Base-by-base conservation (phyloP, 2,797 vertebrate genomes). In the Urocyon cinereoargenteus region DNA sequence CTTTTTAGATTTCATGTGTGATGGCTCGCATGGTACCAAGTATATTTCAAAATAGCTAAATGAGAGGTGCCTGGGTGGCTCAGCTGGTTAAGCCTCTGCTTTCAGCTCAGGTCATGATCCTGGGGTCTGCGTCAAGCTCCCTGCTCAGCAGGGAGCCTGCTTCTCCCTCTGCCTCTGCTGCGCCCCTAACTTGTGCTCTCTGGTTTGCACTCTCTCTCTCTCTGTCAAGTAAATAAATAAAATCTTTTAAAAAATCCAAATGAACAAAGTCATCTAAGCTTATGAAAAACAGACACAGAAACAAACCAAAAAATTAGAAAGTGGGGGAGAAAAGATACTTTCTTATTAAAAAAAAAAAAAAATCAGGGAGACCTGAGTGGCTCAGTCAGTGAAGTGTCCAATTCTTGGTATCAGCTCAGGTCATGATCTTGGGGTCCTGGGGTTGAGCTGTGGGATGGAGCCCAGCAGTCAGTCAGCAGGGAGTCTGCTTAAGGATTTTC, bases 241-340 rank as follows among this genome's bases (percentile, higher is more conserved):
- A 45, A 45, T 45, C 40, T 45, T 45, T 1, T 0, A 45, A 45
- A 45, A 45, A 45, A 45, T 8, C 31, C 15, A 4, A n/a, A 68
- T 40, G 53, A 78, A 36, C 12, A 81, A 53, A 94, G 19, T 49
- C 61, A 57, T 68, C 59, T 73, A 57, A 61, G 73, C n/a, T 81
- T 59, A 40, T 24, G 31, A 85, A 89, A 34, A 51, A 19, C 73
- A 66, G 66, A 66, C 26, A 82, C 81, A 51, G 73, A 94, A 81
- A 82, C 51, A 85, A 34, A 28, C 45, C 51, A 24, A 75, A 72
- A 92, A 70, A 55, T 45, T 57, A 68, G 24, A 81, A 81, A 24
- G 51, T 45, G 40, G 9, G 19, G 22, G 55, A n/a, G 2, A 12
- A 61, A 59, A 86, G 11, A 9, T 2, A 3, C 14, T 62, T 28